Conservation (phyloP, 2,113 vertebrate genomes). For the Oncorhynchus clarkii region DNA sequence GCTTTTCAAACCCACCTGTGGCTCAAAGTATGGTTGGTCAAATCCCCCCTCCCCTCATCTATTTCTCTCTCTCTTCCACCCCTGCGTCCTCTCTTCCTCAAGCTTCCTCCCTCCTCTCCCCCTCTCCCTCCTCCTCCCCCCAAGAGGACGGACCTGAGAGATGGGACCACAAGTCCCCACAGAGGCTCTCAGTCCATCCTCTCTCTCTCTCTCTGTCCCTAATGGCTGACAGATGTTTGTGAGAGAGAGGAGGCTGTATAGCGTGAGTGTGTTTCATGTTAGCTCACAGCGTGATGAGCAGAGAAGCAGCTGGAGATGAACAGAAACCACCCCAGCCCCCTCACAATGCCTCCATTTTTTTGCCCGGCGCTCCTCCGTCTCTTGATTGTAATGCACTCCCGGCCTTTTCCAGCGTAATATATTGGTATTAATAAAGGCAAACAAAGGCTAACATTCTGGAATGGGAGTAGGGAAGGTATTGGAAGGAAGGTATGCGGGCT, state of each 20-base stretch:
- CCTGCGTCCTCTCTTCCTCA: constrained; percentile 12
- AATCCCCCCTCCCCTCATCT: background rate
- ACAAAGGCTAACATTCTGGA: constrained; percentile 69
- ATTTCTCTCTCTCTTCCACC: background rate
- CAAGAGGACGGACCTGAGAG: background rate
- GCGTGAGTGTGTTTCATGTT: constrained; percentile 79
- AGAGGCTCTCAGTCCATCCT: constrained; percentile 22
- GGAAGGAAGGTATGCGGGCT: constrained; percentile 53
- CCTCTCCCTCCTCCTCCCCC: background rate
- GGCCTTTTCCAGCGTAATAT: constrained; percentile 65
- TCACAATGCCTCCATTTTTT: constrained; percentile 67
- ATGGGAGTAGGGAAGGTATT: constrained; percentile 44
- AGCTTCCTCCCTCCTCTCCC: constrained; percentile 17
- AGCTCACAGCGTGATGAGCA: constrained; percentile 76
- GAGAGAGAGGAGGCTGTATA: constrained; percentile 63
- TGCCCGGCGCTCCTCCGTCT: constrained; percentile 40
- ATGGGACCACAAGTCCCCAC: no score
- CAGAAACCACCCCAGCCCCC: constrained; percentile 61
- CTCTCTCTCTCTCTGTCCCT: constrained; percentile 59
- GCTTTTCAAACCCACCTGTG: background rate
- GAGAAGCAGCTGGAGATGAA: constrained; percentile 76
- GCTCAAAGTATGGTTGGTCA: constrained; percentile 8
- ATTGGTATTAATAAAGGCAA: constrained; percentile 76
- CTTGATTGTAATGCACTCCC: constrained; percentile 53
- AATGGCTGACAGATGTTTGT: constrained; percentile 79